A percentile compares a stretch with the other conserved stretches of the same genome.
phyloP scores from a whole-genome alignment of 2,113 vertebrate species.

The Pyrgilauda ruficollis region DNA sequence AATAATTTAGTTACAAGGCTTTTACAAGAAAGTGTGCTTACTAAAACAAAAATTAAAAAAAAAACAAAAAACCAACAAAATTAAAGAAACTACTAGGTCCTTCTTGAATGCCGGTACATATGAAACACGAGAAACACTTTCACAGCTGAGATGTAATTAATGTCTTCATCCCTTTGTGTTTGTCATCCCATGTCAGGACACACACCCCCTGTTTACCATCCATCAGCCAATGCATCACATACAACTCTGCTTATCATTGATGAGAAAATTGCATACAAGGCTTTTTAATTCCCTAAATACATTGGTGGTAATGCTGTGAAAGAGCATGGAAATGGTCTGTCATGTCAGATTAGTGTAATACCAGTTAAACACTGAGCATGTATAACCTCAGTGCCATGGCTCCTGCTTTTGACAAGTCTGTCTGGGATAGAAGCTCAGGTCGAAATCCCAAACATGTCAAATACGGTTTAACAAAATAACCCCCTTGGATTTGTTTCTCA shows the following conservation, averaged over 20 bases:
- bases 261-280: background rate
- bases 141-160: background rate
- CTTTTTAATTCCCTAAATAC: background rate
- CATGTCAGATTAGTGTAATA: background rate
- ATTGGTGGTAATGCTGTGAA: background rate
- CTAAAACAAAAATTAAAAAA: background rate
- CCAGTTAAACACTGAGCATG: background rate
- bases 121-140: background rate
- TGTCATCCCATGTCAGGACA: background rate
- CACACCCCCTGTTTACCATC: background rate
- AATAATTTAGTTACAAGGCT: background rate
- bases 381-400: background rate
- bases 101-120: accelerated
- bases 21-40: background rate
- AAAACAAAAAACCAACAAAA: background rate
- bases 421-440: background rate
- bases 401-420: background rate
- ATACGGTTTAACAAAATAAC: background rate
- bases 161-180: background rate
- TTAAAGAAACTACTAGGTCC: background rate
- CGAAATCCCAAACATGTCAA: background rate
- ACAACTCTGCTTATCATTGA: background rate
- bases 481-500: background rate
- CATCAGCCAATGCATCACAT: background rate
- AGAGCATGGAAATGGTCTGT: background rate